Evolutionary conservation across 2,113 vertebrate genomes (phyloP), one percentile per base, ranked within the genome.

Genomic region (Mastomys coucha): DNA sequence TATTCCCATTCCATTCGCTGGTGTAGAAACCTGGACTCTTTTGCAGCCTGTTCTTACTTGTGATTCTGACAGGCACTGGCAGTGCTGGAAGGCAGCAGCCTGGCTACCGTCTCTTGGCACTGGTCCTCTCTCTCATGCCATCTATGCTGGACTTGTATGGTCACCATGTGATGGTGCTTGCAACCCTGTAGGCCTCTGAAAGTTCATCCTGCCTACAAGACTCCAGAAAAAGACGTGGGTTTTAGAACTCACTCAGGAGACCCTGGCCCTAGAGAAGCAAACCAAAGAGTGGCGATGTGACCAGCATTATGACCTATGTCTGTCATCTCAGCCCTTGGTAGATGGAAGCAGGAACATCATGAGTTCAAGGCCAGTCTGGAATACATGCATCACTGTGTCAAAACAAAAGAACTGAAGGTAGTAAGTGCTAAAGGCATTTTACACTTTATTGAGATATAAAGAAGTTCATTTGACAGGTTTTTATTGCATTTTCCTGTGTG

Each of bases 81-180:
- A 2, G 1, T 14, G 3, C 33, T 5, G 0, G 1, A 45, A 33
- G 56, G 51, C 45, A 9, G 87, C 22, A 24, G 28, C n/a, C 14
- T 70, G 39, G 36, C 56, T 7, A 2, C 33, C 9, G 24, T 78
- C 78, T 39, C 91, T 51, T 24, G 56, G 20, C 93, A 13, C 56
- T 6, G 49, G 10, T 33, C 2, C 33, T 49, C 16, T 22, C 31
- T 22, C 53, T 87, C 17, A 56, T 2, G 22, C 16, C 24, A 4
- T 39, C 31, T 10, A 26, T 11, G 33, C 87, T 22, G 20, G 76
- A 76, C 19, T 69, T 70, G 63, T 60, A 39, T 24, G 33, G 84
- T 88, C 89, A 73, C 91, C 3, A 19, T 26, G 63, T 67, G 26
- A 13, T 6, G n/a, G 73, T 26, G 91, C 63, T 72, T 77, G 94